phyloP scores from a whole-genome alignment of 2,888 invertebrate species.

The Epiblema foenella region DNA sequence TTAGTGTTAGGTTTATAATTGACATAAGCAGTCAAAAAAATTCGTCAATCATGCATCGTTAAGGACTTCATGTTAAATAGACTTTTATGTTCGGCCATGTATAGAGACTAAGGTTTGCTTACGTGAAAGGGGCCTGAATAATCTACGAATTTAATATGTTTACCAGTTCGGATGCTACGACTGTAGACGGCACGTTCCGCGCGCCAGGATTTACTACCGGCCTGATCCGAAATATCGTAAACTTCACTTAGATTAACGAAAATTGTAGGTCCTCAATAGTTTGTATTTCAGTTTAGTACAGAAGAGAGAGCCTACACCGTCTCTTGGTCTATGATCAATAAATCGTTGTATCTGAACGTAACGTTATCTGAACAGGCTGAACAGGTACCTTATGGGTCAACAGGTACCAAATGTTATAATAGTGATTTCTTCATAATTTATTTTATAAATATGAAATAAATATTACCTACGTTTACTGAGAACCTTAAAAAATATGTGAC shows the following conservation, averaged over 20 bases:
- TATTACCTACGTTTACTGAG: not conserved
- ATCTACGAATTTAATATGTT: constrained; percentile 35
- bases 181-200: constrained; percentile 34
- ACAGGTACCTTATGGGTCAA: no score
- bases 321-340: not conserved
- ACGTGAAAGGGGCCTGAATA: constrained; percentile 37
- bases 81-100: not conserved
- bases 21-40: no score
- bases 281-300: not conserved
- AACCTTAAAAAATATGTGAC: constrained; percentile 33
- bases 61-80: not conserved
- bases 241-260: constrained; percentile 34
- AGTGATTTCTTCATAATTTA: no score
- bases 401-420: no score
- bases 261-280: constrained; percentile 14
- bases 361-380: no score
- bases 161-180: constrained; percentile 20
- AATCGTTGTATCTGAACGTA: no score
- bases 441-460: no score
- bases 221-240: constrained; percentile 34
- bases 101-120: constrained; percentile 17
- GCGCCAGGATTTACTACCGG: constrained; percentile 32
- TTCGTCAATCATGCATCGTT: not conserved
- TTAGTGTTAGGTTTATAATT: no score
- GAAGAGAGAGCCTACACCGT: not conserved